Conservation (phyloP, 2,888 invertebrate species). For the Melipona bicolor region DNA sequence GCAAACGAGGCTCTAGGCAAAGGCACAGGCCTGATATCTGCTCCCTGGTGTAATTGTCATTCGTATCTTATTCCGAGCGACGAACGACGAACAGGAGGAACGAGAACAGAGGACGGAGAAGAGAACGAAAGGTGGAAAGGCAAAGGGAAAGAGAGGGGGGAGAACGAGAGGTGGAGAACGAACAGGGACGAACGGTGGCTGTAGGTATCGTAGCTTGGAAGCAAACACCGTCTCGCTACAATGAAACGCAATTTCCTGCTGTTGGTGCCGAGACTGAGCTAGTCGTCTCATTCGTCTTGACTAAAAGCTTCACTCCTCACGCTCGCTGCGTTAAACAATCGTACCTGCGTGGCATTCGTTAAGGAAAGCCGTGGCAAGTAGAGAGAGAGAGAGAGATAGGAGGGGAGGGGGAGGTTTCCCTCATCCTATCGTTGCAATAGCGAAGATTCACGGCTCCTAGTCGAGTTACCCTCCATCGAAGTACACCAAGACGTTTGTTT, state of each 20-base stretch:
- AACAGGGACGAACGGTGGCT: slow-evolving; percentile 54
- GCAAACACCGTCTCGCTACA: slow-evolving; percentile 82
- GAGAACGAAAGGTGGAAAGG: slow-evolving; percentile 35
- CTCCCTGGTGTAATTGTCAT: slow-evolving; percentile 79
- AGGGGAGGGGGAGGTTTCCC: slow-evolving; percentile 11
- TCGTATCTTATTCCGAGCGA: slow-evolving; percentile 77
- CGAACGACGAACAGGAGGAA: slow-evolving; percentile 42
- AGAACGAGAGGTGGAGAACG: slow-evolving; percentile 19
- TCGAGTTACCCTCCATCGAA: slow-evolving; percentile 53
- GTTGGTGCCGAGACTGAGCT: slow-evolving; percentile 74
- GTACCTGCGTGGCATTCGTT: slow-evolving; percentile 78
- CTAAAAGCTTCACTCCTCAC: slow-evolving; percentile 80
- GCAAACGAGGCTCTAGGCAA: slow-evolving; percentile 55
- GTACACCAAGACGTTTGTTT: slow-evolving; percentile 53
- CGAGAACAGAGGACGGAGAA: slow-evolving; percentile 21
- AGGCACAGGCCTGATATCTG: slow-evolving; percentile 59
- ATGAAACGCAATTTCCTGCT: slow-evolving; percentile 83
- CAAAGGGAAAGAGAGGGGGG: neutral
- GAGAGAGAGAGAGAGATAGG: too few species aligned
- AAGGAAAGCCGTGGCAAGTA: slow-evolving; percentile 56
- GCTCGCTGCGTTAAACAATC: slow-evolving; percentile 78
- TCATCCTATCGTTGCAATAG: slow-evolving; percentile 45
- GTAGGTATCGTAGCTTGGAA: slow-evolving; percentile 79
- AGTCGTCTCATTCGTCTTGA: slow-evolving; percentile 79
- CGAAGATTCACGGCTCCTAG: slow-evolving; percentile 63